Evolutionary conservation across 2,888 invertebrate species (phyloP).

Genomic region (Nebria brevicollis): DNA sequence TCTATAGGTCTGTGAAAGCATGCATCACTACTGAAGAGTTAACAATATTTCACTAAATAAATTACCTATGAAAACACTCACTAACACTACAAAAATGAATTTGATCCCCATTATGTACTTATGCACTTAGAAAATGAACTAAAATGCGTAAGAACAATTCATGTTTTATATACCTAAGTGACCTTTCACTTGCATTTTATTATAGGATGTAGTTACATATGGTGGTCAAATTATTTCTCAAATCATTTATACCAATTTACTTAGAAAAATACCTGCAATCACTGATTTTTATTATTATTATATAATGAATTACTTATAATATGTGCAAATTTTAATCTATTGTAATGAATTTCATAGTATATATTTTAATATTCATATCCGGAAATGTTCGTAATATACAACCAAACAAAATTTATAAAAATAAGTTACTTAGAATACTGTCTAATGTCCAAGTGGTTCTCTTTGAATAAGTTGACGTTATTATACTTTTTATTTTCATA

Average conservation of each 20-base stretch:
- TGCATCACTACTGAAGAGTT: neutral
- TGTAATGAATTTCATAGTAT: neutral
- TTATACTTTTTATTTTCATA: too few species aligned
- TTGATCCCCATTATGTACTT: constrained; percentile 27
- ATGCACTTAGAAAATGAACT: constrained; percentile 18
- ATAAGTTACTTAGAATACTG: too few species aligned
- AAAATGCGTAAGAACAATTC: constrained; percentile 27
- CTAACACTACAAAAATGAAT: constrained; percentile 25
- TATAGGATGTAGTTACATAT: constrained; percentile 12
- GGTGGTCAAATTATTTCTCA: constrained; percentile 32
- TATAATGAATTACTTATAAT: neutral
- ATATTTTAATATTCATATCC: neutral
- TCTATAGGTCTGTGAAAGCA: too few species aligned
- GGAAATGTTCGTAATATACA: neutral
- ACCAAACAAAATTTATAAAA: too few species aligned
- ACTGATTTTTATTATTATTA: neutral
- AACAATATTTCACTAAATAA: neutral
- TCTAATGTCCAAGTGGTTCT: too few species aligned
- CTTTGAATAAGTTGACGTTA: too few species aligned
- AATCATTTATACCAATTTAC: constrained; percentile 26
- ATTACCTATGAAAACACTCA: constrained; percentile 27
- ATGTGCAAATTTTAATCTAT: neutral
- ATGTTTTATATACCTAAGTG: constrained; percentile 38
- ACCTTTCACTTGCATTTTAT: constrained; percentile 35
- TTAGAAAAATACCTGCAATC: neutral